phyloP scores from a whole-genome alignment of 2,888 invertebrate species.

The Melieria picta region DNA sequence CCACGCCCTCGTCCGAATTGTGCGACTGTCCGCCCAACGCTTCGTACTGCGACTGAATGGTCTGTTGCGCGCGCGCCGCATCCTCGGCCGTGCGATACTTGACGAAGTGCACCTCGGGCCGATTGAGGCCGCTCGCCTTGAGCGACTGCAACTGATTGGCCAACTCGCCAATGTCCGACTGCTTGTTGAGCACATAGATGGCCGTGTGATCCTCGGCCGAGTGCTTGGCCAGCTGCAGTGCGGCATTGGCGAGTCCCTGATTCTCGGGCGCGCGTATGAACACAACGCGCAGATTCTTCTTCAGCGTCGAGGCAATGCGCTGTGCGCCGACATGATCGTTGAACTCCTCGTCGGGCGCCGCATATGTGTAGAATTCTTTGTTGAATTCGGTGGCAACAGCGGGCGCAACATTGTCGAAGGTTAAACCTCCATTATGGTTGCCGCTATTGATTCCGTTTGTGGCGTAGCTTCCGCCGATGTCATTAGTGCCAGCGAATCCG shows the following conservation, averaged over 20 bases:
- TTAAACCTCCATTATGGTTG: background rate
- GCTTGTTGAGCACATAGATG: conserved; percentile 61
- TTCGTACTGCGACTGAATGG: conserved; percentile 57
- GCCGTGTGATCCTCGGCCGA: conserved; percentile 58
- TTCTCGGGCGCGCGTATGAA: conserved; percentile 59
- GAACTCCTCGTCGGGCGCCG: conserved; percentile 56
- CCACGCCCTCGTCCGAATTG: conserved; percentile 51
- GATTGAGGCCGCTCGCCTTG: conserved; percentile 48
- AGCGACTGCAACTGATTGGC: conserved; percentile 50
- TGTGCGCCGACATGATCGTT: conserved; percentile 47
- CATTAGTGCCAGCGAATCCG: conserved; percentile 45
- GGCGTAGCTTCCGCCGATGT: conserved; percentile 6
- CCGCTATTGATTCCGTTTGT: background rate
- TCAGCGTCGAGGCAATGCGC: conserved; percentile 45
- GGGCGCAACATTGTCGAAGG: conserved; percentile 38
- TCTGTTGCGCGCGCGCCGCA: conserved; percentile 55
- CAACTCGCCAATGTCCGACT: conserved; percentile 53
- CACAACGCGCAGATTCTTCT: conserved; percentile 55
- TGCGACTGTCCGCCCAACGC: conserved; percentile 50
- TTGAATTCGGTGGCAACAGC: conserved; percentile 48
- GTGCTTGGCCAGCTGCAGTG: conserved; percentile 53
- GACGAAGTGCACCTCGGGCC: conserved; percentile 61
- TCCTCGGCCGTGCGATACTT: conserved; percentile 61
- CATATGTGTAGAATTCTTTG: conserved; percentile 54
- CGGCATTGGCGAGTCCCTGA: conserved; percentile 54